Evolutionary conservation across 2,888 invertebrate genomes (phyloP).

Genomic region (Epinotia ramella): DNA sequence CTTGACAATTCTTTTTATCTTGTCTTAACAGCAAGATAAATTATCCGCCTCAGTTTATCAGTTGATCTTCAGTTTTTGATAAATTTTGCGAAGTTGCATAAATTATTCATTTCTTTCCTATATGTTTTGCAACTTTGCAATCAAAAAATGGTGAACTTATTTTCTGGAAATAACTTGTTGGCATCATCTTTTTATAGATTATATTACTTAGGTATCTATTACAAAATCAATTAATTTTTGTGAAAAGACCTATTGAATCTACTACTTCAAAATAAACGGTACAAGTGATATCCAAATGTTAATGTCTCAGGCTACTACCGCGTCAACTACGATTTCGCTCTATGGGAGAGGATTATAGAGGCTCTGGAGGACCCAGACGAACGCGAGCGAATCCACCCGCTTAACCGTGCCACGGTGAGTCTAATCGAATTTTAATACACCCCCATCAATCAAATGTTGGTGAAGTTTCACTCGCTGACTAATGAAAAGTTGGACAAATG

Average conservation of each 20-base stretch:
- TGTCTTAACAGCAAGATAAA: too few relatives aligned
- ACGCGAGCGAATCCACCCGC: constrained; percentile 85
- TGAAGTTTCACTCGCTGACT: constrained; percentile 15
- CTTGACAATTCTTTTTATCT: too few relatives aligned
- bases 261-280: background rate
- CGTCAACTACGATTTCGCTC: constrained; percentile 87
- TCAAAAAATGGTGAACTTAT: too few relatives aligned
- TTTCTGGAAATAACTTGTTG: too few relatives aligned
- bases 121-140: too few relatives aligned
- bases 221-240: background rate
- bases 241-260: background rate
- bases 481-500: constrained; percentile 34
- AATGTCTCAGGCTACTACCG: constrained; percentile 85
- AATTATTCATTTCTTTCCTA: too few relatives aligned
- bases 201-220: too few relatives aligned
- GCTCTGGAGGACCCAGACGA: constrained; percentile 83
- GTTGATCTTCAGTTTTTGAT: too few relatives aligned
- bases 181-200: too few relatives aligned
- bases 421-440: constrained; percentile 38
- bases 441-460: constrained; percentile 36
- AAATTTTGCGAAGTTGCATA: too few relatives aligned
- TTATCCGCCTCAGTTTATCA: too few relatives aligned
- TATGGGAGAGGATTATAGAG: constrained; percentile 87
- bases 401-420: constrained; percentile 87
- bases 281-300: background rate